A percentile compares a stretch with the other conserved stretches of the same genome.
Evolutionary conservation across 1,140 invertebrate genomes (phyloP).

Genomic region (Metaphire vulgaris): DNA sequence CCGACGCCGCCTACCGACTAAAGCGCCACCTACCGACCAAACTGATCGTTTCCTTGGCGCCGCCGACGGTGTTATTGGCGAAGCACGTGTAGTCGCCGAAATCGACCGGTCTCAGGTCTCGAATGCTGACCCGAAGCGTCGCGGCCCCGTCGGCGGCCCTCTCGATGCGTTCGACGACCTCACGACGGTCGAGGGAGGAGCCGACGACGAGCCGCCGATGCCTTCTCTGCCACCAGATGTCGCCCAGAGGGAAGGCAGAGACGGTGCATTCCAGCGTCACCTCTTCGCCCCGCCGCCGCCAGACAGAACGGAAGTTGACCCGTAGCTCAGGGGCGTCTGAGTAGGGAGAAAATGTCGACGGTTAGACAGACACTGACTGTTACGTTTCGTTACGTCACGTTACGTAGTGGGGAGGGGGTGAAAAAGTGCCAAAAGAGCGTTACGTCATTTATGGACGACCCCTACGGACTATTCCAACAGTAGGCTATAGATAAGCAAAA

Average conservation of each 20-base stretch:
- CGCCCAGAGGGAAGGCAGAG: not conserved
- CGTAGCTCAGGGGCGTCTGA: not conserved
- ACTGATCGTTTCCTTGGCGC: not conserved
- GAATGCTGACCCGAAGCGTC: conserved; percentile 4
- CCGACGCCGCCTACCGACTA: too few species aligned
- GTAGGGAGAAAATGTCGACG: not conserved
- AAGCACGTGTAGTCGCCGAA: conserved; percentile 12
- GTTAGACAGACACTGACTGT: not conserved
- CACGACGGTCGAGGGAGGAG: not conserved
- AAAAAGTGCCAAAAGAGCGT: too few species aligned
- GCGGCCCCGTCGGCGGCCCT: not conserved
- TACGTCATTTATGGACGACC: too few species aligned
- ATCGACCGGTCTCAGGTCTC: not conserved
- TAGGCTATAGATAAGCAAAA: not conserved
- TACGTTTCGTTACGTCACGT: not conserved
- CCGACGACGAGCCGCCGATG: not conserved
- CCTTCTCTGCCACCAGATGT: not conserved
- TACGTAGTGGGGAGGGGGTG: too few species aligned
- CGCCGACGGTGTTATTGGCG: conserved; percentile 13
- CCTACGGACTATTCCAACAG: not conserved
- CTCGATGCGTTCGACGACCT: not conserved
- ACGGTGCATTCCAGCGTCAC: not conserved
- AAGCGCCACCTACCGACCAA: not conserved
- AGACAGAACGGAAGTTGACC: not conserved
- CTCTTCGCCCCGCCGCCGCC: not conserved